Percentiles rank a stretch among this genome's conserved stretches.
Evolutionary conservation across 2,888 invertebrate genomes (phyloP).

Genomic region (Orchesellides sinensis): DNA sequence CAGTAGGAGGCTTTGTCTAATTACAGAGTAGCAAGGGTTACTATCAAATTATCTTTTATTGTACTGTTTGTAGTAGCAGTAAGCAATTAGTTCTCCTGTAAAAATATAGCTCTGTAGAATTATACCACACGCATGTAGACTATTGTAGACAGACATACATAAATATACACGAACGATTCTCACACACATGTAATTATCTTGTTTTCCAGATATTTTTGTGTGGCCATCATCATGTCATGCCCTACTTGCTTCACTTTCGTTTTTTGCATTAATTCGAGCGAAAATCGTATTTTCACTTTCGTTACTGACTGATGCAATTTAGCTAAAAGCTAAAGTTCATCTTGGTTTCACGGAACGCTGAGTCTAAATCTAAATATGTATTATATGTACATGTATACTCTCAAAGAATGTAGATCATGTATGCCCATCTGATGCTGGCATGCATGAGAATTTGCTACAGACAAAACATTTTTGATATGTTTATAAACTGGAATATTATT

Average conservation of each 20-base stretch:
- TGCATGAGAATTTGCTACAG: no score
- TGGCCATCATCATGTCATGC: slow-evolving; percentile 54
- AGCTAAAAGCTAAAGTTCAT: no score
- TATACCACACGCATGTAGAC: no score
- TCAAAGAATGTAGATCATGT: no score
- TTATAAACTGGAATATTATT: no score
- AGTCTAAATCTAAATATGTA: no score
- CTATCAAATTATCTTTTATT: slow-evolving; percentile 26
- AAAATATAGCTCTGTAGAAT: background rate
- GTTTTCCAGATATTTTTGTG: slow-evolving; percentile 50
- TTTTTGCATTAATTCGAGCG: slow-evolving; percentile 34
- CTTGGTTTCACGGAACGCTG: no score
- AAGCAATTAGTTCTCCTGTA: background rate
- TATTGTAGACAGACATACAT: background rate
- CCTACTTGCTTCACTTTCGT: slow-evolving; percentile 54
- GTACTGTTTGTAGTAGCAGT: background rate
- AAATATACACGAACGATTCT: no score
- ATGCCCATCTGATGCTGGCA: no score
- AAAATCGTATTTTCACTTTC: slow-evolving; percentile 54
- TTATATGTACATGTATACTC: no score
- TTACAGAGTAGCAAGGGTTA: slow-evolving; percentile 33
- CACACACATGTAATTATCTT: slow-evolving; percentile 53
- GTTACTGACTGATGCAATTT: no score
- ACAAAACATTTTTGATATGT: no score
- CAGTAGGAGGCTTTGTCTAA: slow-evolving; percentile 17